Percentiles rank a stretch among this genome's conserved stretches.
Evolutionary conservation across 1,140 invertebrate species (phyloP).

Genomic region (Cydia fagiglandana): DNA sequence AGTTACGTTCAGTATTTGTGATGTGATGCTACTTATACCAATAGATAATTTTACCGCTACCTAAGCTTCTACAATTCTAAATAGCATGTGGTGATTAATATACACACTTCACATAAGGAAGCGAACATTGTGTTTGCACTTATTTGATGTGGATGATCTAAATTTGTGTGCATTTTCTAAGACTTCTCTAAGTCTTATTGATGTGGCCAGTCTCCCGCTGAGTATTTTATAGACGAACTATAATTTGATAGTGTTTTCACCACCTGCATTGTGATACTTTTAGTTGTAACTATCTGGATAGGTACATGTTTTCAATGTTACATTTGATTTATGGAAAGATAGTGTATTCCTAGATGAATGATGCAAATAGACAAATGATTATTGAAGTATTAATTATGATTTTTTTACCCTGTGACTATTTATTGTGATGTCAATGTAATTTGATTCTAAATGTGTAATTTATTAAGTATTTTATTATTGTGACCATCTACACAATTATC

Average conservation of each 20-base stretch:
- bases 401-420: slow-evolving; percentile 6
- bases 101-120: not conserved
- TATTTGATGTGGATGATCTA: not conserved
- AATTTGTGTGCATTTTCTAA: not conserved
- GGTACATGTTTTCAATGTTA: not conserved
- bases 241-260: not conserved
- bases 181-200: not conserved
- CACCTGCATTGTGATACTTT: slow-evolving; percentile 24
- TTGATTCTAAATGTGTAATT: not conserved
- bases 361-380: not conserved
- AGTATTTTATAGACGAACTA: not conserved
- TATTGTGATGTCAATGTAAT: slow-evolving; percentile 1
- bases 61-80: not conserved
- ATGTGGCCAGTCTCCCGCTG: not conserved
- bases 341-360: not conserved
- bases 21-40: slow-evolving; percentile 17
- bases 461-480: not conserved
- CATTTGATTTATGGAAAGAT: not conserved
- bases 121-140: not conserved
- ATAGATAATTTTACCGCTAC: not conserved
- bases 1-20: slow-evolving; percentile 19
- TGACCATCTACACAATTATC: not conserved
- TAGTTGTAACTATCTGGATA: not conserved
- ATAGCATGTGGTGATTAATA: not conserved
- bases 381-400: not conserved